These are phyloP conservation scores for Petrocephalus microphthalmus DNA, from an alignment of 2,113 vertebrate species.

Conservation along the genomic window DNA sequence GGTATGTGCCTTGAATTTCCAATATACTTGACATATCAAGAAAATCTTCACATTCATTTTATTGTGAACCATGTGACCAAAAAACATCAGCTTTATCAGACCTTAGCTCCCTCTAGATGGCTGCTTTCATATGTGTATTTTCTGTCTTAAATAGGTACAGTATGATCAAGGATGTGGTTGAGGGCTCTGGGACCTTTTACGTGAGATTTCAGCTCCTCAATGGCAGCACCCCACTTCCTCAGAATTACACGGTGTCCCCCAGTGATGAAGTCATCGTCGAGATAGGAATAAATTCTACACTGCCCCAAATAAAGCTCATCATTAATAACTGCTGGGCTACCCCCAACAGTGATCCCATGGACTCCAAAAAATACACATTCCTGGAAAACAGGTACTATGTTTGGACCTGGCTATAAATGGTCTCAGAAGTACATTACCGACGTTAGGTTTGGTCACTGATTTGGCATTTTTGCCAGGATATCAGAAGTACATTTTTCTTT, in stretches of 20 bases:
- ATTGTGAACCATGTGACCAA: background rate
- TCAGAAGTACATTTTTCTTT: background rate
- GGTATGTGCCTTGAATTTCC: slow-evolving; percentile 38
- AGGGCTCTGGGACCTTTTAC: slow-evolving; percentile 64
- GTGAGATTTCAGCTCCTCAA: slow-evolving; percentile 71
- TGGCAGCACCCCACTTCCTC: slow-evolving; percentile 60
- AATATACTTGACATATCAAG: background rate
- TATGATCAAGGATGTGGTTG: slow-evolving; percentile 61
- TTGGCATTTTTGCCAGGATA: background rate
- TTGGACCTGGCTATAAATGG: background rate
- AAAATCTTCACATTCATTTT: background rate
- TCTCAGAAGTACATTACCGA: background rate
- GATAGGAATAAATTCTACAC: slow-evolving; percentile 65
- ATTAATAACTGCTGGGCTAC: slow-evolving; percentile 83
- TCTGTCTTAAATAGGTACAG: slow-evolving; percentile 56
- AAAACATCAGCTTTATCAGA: background rate
- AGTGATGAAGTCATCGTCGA: slow-evolving; percentile 69
- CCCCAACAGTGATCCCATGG: slow-evolving; percentile 56
- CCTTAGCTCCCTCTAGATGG: background rate
- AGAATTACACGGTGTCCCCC: slow-evolving; percentile 67
- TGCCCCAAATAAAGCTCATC: slow-evolving; percentile 68
- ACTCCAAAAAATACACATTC: slow-evolving; percentile 52
- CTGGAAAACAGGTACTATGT: slow-evolving; percentile 69
- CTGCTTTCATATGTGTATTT: background rate
- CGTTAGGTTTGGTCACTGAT: background rate